Conservation (phyloP, 2,113 vertebrate species). For the Turnix velox region DNA sequence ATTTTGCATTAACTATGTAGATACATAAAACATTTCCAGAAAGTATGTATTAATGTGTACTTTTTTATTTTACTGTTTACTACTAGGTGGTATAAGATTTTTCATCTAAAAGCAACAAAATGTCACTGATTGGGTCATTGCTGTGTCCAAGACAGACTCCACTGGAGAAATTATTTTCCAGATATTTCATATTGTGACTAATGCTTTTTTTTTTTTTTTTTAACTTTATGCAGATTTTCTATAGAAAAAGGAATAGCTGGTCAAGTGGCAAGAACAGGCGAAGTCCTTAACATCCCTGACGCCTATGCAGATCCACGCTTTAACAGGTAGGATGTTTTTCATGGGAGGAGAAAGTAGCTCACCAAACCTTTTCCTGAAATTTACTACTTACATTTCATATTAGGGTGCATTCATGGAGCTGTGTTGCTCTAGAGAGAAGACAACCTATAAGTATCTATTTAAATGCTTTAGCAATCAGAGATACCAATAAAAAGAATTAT, state of each 20-base stretch:
- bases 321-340: slow-evolving; percentile 81
- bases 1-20: not conserved
- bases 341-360: not conserved
- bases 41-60: not conserved
- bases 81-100: not conserved
- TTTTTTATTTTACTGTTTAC: not conserved
- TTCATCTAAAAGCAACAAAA: slow-evolving; percentile 17
- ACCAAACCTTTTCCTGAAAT: not conserved
- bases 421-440: not conserved
- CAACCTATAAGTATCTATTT: not conserved
- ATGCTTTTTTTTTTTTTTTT: not conserved
- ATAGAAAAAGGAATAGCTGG: slow-evolving; percentile 99
- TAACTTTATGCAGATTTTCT: slow-evolving; percentile 85
- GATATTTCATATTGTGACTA: not conserved
- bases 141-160: not conserved
- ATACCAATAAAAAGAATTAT: not conserved
- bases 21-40: not conserved
- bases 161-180: not conserved
- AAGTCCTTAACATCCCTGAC: slow-evolving; percentile 97
- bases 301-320: slow-evolving; percentile 99
- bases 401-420: not conserved
- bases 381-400: not conserved
- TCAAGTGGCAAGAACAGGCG: slow-evolving; percentile 94
- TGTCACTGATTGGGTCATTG: not conserved
- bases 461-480: not conserved